Base-by-base conservation (phyloP, 1,140 invertebrate genomes). In the Hyles vespertilio region DNA sequence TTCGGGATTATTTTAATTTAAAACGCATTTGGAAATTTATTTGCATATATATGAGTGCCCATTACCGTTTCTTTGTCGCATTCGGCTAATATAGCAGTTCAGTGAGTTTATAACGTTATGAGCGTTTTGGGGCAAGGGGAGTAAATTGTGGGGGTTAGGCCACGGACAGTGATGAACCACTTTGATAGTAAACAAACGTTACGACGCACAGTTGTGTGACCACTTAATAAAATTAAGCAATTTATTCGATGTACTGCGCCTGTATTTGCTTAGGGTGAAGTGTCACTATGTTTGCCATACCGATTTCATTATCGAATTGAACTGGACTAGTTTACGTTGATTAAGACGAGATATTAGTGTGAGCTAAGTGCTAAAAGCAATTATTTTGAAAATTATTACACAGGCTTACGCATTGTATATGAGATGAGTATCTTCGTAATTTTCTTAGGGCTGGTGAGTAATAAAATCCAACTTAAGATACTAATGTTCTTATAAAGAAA, bases 211-310 rank as follows among this genome's bases (percentile, higher is more conserved):
- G 63, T 70, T 68, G 69, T 77, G 76, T 69, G 59, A 59, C 72
- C 82, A 87, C 85, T 88, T 85, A 80, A 84, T 86, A 78, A 84
- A 88, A 89, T 89, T 83, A 84, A 87, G 74, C 69, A 80, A 89
- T 89, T 87, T 84, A 74, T 87, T 48, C 79, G 80, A 77, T 65
- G 65, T 69, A 63, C 70, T 75, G 69, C 76, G 66, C 72, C 77
- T 74, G 76, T 84, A 75, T 79, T 82, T 72, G 67, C 67, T 65
- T 65, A 73, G 74, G 70, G 74, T 64, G 72, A 64, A 70, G 67
- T 63, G 56, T 58, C 61, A 43, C 64, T 67, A 70, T 62, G 61
- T 51, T 61, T 22, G 49, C 65, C 69, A 73, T 73, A 72, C 61
- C 62, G 66, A 74, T 75, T 72, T 65, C 61, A 67, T 70, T 67